Percentiles rank a stretch among this genome's conserved stretches.
phyloP scores from a whole-genome alignment of 1,140 invertebrate genomes.

The Riptortus pedestris region DNA sequence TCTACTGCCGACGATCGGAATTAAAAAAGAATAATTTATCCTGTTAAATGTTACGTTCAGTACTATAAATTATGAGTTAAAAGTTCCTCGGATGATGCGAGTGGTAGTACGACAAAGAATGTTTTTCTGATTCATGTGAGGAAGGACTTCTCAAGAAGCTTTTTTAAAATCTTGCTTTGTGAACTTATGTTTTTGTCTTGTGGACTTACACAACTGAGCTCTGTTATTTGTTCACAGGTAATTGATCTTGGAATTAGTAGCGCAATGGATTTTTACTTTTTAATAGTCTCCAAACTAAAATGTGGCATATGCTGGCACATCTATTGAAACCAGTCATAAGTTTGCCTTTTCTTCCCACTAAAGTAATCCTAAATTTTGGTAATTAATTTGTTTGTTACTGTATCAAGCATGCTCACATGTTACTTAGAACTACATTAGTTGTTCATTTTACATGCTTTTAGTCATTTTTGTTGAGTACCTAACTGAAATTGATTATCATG shows the following conservation, averaged over 20 bases:
- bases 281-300: constrained; percentile 2
- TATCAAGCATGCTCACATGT: neutral
- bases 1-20: neutral
- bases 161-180: neutral
- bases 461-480: too few species aligned
- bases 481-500: too few species aligned
- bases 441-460: too few species aligned
- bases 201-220: constrained; percentile 2
- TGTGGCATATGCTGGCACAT: constrained; percentile 16
- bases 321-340: constrained; percentile 8
- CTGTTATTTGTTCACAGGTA: constrained; percentile 15
- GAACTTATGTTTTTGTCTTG: constrained; percentile 10
- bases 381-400: neutral
- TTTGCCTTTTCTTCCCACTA: constrained; percentile 6
- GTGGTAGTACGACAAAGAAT: neutral
- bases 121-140: neutral
- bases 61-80: neutral
- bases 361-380: constrained; percentile 3
- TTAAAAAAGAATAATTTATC: neutral
- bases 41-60: neutral
- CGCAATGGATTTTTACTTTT: neutral
- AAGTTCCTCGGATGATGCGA: neutral
- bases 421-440: too few species aligned
- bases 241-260: constrained; percentile 2
- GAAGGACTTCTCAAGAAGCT: neutral